Conservation (phyloP, 2,113 vertebrate genomes). For the Silurus meridionalis region DNA sequence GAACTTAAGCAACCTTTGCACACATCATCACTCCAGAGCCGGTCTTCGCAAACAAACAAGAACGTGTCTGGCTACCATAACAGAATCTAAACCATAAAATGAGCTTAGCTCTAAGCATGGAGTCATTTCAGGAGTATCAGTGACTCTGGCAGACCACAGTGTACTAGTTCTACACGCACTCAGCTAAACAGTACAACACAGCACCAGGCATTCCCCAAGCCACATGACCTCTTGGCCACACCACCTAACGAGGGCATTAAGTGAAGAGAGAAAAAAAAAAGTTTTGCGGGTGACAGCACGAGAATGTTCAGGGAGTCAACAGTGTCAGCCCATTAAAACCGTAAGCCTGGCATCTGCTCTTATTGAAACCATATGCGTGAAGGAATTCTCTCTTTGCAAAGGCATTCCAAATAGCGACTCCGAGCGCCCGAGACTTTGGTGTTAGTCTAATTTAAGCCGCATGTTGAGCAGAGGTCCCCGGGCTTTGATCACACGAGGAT, state of each 20-base stretch:
- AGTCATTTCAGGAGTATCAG: slow-evolving; percentile 19
- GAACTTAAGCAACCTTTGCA: slow-evolving; percentile 31
- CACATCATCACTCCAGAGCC: slow-evolving; percentile 33
- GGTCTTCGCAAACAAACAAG: slow-evolving; percentile 39
- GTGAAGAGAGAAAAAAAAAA: slow-evolving; percentile 17
- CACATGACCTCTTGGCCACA: slow-evolving; percentile 18
- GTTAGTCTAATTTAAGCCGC: slow-evolving; percentile 99
- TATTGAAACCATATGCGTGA: slow-evolving; percentile 99
- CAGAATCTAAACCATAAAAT: slow-evolving; percentile 26
- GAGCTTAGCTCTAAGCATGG: slow-evolving; percentile 19
- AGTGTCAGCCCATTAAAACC: slow-evolving; percentile 99
- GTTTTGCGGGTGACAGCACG: slow-evolving; percentile 93
- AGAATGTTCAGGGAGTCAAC: slow-evolving; percentile 91
- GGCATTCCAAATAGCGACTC: slow-evolving; percentile 99
- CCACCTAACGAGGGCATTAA: slow-evolving; percentile 19
- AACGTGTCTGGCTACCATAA: slow-evolving; percentile 33
- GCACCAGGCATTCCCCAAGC: slow-evolving; percentile 20
- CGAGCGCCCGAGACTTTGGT: slow-evolving; percentile 98
- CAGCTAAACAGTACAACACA: not conserved
- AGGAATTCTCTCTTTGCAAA: slow-evolving; percentile 97
- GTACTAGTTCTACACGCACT: not conserved
- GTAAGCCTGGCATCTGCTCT: slow-evolving; percentile 89
- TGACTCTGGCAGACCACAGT: slow-evolving; percentile 40
- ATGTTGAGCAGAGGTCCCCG: slow-evolving; percentile 94
- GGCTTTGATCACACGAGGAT: slow-evolving; percentile 99